Conservation (phyloP, 2,888 invertebrate genomes). For the Pristionchus mayeri region DNA sequence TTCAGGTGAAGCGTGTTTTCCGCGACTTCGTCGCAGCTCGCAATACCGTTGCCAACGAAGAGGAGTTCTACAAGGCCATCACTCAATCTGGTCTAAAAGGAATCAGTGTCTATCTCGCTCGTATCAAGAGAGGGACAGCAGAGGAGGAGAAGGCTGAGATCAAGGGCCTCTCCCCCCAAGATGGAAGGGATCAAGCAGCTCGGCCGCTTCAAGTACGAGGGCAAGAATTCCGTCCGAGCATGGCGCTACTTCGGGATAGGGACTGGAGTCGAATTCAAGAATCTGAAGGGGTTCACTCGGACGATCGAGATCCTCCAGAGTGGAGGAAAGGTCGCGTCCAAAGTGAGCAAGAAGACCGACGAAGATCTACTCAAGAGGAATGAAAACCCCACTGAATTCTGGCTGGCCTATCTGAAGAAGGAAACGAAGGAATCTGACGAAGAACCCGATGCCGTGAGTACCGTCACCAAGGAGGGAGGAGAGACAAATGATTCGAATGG, state of each 20-base stretch:
- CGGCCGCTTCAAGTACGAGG: neutral
- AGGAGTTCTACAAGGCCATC: neutral
- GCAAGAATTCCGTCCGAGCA: neutral
- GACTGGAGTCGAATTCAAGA: neutral
- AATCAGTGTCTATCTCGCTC: neutral
- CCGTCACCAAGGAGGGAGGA: neutral
- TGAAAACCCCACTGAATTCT: neutral
- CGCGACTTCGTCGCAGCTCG: neutral
- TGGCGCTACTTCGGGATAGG: neutral
- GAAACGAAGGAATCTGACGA: neutral
- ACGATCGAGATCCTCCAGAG: neutral
- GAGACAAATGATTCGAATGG: no score
- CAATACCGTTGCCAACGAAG: neutral
- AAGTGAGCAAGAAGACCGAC: neutral
- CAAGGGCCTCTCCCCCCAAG: neutral
- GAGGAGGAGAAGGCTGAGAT: neutral
- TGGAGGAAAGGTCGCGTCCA: neutral
- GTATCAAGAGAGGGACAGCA: neutral
- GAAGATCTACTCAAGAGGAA: neutral
- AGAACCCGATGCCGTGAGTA: neutral
- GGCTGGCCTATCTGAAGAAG: neutral
- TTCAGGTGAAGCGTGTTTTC: neutral
- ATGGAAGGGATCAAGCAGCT: neutral
- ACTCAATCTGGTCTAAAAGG: neutral
- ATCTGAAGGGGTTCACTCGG: neutral